Conservation (phyloP, 1,140 invertebrate genomes). For the Zaprionus nigranus region DNA sequence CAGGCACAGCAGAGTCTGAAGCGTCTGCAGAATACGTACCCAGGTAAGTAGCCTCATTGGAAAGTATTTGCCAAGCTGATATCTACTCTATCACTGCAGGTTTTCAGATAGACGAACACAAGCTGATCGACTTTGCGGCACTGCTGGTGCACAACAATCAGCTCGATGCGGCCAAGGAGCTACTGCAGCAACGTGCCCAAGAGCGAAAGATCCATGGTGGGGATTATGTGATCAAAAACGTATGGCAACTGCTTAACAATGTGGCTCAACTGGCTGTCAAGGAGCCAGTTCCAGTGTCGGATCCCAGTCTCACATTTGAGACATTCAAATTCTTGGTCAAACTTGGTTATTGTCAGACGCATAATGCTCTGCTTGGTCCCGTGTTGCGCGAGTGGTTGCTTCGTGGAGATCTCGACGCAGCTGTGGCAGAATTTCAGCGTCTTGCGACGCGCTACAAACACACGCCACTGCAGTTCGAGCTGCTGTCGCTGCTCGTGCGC, state of each 20-base stretch:
- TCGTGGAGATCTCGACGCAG: slow-evolving; percentile 78
- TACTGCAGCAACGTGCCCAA: slow-evolving; percentile 68
- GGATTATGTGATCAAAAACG: slow-evolving; percentile 74
- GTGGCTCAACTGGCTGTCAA: slow-evolving; percentile 63
- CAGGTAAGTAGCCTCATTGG: slow-evolving; percentile 53
- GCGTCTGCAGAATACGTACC: slow-evolving; percentile 65
- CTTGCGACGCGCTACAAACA: slow-evolving; percentile 77
- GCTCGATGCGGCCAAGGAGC: slow-evolving; percentile 81
- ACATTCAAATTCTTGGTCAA: slow-evolving; percentile 73
- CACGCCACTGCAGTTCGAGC: slow-evolving; percentile 85
- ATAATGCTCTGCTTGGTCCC: slow-evolving; percentile 84
- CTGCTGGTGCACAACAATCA: slow-evolving; percentile 83
- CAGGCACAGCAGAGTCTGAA: slow-evolving; percentile 77
- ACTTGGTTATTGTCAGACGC: slow-evolving; percentile 84
- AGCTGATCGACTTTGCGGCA: slow-evolving; percentile 85
- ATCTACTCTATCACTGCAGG: slow-evolving; percentile 27
- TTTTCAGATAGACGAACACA: slow-evolving; percentile 85
- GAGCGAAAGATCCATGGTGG: slow-evolving; percentile 59
- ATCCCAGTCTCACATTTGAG: slow-evolving; percentile 59
- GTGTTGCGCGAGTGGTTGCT: slow-evolving; percentile 85
- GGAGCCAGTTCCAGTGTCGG: slow-evolving; percentile 44
- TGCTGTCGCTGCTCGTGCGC: slow-evolving; percentile 84
- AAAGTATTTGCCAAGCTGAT: neutral
- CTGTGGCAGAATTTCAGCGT: slow-evolving; percentile 80
- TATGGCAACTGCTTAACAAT: slow-evolving; percentile 84